phyloP scores from a whole-genome alignment of 2,888 invertebrate genomes.

The Apotomis capreana region DNA sequence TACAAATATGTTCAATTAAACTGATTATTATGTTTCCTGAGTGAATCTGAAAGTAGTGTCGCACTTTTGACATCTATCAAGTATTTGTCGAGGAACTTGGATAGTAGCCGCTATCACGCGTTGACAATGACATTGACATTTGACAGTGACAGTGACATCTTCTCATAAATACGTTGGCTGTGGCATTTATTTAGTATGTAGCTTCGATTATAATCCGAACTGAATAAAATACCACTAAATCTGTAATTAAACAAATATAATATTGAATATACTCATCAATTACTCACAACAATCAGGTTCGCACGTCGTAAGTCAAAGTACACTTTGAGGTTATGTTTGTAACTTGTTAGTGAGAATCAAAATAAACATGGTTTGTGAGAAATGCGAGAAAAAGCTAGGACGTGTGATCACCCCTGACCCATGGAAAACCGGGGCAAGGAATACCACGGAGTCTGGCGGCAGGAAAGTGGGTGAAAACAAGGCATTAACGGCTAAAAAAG shows the following conservation, averaged over 20 bases:
- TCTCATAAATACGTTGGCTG: neutral
- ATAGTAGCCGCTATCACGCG: too few relatives aligned
- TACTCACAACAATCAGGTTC: neutral
- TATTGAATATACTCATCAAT: neutral
- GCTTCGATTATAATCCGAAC: neutral
- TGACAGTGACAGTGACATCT: neutral
- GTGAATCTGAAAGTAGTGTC: too few relatives aligned
- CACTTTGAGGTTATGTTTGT: constrained; percentile 37
- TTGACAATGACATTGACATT: neutral
- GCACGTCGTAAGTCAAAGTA: too few relatives aligned
- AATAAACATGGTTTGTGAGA: constrained; percentile 90
- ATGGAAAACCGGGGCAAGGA: constrained; percentile 96
- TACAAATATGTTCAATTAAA: too few relatives aligned
- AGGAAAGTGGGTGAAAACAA: constrained; percentile 98
- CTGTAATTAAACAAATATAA: neutral
- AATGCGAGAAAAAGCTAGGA: constrained; percentile 95
- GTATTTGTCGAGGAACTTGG: too few relatives aligned
- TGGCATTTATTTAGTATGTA: neutral
- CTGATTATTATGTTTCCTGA: too few relatives aligned
- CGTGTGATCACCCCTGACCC: constrained; percentile 98
- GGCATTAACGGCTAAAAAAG: constrained; percentile 92
- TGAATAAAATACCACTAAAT: neutral
- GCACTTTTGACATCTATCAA: too few relatives aligned
- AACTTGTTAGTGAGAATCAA: constrained; percentile 10
- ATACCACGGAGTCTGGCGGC: constrained; percentile 95